Evolutionary conservation across 1,140 invertebrate species (phyloP).

Genomic region (Drosophila ambigua): DNA sequence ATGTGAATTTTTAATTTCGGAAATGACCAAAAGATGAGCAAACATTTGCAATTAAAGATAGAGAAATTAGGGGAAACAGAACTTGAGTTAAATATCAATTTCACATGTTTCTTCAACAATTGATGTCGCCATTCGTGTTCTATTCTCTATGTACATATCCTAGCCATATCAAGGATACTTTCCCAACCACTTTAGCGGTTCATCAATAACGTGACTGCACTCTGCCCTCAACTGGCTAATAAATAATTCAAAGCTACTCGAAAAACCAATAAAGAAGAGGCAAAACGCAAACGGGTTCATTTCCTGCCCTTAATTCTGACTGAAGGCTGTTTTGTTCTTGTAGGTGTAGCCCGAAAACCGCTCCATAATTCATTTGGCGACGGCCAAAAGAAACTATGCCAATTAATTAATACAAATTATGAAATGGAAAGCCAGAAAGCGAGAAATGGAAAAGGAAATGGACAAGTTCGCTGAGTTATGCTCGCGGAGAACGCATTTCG

Average conservation of each 20-base stretch:
- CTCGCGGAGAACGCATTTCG: slow-evolving; percentile 35
- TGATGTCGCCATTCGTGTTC: too few species aligned
- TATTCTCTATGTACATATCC: slow-evolving; percentile 4
- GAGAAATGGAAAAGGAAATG: slow-evolving; percentile 40
- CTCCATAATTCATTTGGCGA: slow-evolving; percentile 57
- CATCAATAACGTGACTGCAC: slow-evolving; percentile 50
- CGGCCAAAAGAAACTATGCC: slow-evolving; percentile 22
- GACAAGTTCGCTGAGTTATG: slow-evolving; percentile 61
- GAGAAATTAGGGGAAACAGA: not conserved
- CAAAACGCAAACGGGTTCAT: slow-evolving; percentile 21
- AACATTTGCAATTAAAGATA: not conserved
- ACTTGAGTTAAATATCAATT: too few species aligned
- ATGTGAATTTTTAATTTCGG: slow-evolving; percentile 20
- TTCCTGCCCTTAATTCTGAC: slow-evolving; percentile 30
- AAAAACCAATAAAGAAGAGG: slow-evolving; percentile 35
- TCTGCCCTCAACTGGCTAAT: slow-evolving; percentile 36
- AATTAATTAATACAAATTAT: slow-evolving; percentile 78
- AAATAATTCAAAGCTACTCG: slow-evolving; percentile 47
- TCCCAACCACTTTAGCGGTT: slow-evolving; percentile 36
- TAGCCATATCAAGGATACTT: not conserved
- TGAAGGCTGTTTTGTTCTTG: slow-evolving; percentile 33
- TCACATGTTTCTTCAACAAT: too few species aligned
- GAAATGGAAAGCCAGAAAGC: slow-evolving; percentile 39
- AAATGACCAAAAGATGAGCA: slow-evolving; percentile 25
- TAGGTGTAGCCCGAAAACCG: slow-evolving; percentile 39